Conservation (phyloP, 2,113 vertebrate genomes). For the Leptobrachium ailaonicum region DNA sequence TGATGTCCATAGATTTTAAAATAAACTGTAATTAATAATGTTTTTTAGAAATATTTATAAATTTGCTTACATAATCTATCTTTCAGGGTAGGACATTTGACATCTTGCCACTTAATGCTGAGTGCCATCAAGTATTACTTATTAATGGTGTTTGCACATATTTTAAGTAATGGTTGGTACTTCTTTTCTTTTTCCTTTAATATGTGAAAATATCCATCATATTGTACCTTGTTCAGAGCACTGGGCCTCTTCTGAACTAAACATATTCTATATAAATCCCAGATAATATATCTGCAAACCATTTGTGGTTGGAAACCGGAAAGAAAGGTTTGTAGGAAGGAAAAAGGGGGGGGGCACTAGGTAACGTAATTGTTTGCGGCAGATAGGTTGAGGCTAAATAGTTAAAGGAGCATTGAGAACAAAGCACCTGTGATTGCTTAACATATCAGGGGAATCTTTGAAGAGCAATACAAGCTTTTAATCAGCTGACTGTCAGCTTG, state of each 20-base stretch:
- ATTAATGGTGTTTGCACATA: too few species aligned
- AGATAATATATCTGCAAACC: background rate
- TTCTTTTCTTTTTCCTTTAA: too few species aligned
- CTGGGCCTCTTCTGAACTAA: background rate
- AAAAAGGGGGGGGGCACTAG: background rate
- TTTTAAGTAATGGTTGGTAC: too few species aligned
- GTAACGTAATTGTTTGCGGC: slow-evolving; percentile 21
- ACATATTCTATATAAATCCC: background rate
- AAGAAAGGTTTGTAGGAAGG: slow-evolving; percentile 9
- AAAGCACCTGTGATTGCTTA: slow-evolving; percentile 33
- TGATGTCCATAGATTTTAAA: too few species aligned
- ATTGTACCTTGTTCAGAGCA: background rate
- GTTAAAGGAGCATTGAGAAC: slow-evolving; percentile 19
- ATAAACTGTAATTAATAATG: too few species aligned
- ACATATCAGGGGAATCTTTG: slow-evolving; percentile 35
- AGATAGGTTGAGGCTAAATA: slow-evolving; percentile 36
- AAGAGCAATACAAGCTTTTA: slow-evolving; percentile 38
- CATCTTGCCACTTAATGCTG: too few species aligned
- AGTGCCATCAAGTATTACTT: too few species aligned
- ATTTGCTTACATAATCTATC: too few species aligned
- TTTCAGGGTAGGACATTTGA: too few species aligned
- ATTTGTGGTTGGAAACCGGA: slow-evolving; percentile 6
- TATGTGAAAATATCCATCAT: background rate
- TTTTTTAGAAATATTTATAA: too few species aligned
- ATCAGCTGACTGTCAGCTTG: slow-evolving; percentile 30